phyloP scores from a whole-genome alignment of 30 jellyfish, hydroid and myxozoan species.

The Aurelia coerulea region DNA sequence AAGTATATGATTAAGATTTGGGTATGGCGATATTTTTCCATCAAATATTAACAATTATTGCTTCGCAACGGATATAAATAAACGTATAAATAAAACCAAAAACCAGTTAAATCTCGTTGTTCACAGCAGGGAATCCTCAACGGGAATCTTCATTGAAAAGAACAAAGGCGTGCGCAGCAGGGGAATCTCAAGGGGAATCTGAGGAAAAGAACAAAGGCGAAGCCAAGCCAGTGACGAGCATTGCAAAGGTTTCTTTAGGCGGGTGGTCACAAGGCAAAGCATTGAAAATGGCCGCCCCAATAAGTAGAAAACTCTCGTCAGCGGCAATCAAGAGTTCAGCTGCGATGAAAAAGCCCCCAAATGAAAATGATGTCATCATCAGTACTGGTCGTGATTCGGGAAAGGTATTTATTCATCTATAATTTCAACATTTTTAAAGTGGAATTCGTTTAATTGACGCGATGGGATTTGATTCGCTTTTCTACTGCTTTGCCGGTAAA shows the following conservation, averaged over 20 bases:
- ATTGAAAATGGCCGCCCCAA: slow-evolving; percentile 88
- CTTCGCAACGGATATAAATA: too few relatives aligned
- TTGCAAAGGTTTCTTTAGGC: slow-evolving; percentile 62
- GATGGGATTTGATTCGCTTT: slow-evolving; percentile 22
- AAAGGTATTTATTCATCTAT: background rate
- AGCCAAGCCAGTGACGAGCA: slow-evolving; percentile 53
- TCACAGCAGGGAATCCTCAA: too few relatives aligned
- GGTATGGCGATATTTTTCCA: too few relatives aligned
- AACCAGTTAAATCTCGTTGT: too few relatives aligned
- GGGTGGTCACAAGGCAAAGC: slow-evolving; percentile 34
- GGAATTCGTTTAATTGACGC: slow-evolving; percentile 4
- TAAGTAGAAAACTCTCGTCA: slow-evolving; percentile 72
- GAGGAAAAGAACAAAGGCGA: slow-evolving; percentile 29
- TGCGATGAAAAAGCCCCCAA: slow-evolving; percentile 76
- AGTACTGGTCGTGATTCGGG: slow-evolving; percentile 21
- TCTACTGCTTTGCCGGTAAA: slow-evolving; percentile 58
- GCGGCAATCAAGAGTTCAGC: slow-evolving; percentile 56
- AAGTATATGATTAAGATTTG: too few relatives aligned
- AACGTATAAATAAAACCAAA: too few relatives aligned
- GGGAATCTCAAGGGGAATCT: slow-evolving; percentile 41
- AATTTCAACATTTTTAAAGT: background rate
- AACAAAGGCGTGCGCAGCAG: slow-evolving; percentile 17
- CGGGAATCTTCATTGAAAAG: slow-evolving; percentile 65
- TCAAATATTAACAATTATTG: too few relatives aligned
- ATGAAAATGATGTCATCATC: slow-evolving; percentile 50